Percentiles rank a stretch among this genome's conserved stretches.
These are phyloP conservation scores for Leptothorax acervorum DNA, from an alignment of 2,888 invertebrate genomes.

Conservation along the genomic window DNA sequence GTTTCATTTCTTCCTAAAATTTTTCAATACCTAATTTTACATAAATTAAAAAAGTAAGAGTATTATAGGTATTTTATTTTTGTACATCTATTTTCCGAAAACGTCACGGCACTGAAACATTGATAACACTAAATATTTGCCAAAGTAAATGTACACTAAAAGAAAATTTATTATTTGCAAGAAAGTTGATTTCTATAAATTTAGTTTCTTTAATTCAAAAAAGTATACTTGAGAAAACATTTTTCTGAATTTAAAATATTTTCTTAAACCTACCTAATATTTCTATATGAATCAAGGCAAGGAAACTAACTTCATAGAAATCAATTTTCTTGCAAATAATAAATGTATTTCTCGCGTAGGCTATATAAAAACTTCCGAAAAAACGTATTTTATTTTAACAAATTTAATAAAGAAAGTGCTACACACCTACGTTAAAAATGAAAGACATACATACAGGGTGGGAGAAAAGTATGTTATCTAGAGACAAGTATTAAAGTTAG, in stretches of 20 bases:
- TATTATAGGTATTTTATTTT: slow-evolving; percentile 1
- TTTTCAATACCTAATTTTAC: neutral
- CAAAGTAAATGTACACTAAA: neutral
- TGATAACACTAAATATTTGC: neutral
- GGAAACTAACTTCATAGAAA: too few species aligned
- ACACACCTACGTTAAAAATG: neutral
- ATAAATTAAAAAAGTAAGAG: neutral
- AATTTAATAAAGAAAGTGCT: neutral
- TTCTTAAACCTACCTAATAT: too few species aligned
- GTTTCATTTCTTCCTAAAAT: neutral
- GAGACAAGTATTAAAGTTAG: neutral
- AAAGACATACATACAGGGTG: too few species aligned
- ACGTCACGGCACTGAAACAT: neutral
- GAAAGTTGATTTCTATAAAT: too few species aligned
- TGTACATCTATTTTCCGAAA: neutral
- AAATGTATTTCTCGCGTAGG: neutral
- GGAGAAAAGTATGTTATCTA: too few species aligned
- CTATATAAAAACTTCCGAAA: neutral
- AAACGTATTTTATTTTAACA: neutral
- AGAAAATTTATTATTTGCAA: too few species aligned
- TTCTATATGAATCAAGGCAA: too few species aligned
- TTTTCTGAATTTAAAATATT: too few species aligned
- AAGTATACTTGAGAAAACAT: too few species aligned
- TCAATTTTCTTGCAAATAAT: too few species aligned
- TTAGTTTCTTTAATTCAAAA: too few species aligned